These are phyloP conservation scores for Spizaetus ornatus DNA, from an alignment of 2,113 vertebrate species.

Conservation along the genomic window DNA sequence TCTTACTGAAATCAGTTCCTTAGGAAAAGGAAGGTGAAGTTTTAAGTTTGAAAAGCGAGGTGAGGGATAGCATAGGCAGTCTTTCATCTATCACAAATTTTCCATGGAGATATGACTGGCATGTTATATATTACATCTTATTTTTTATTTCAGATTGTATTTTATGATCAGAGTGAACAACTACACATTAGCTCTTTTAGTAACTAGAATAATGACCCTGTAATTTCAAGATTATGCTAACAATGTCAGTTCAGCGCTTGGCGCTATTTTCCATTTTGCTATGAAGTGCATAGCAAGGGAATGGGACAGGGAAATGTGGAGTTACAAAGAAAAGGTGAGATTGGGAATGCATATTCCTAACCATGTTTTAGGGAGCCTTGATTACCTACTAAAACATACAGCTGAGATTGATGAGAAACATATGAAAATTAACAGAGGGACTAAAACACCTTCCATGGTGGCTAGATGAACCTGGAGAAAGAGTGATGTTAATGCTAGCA, in stretches of 20 bases:
- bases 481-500: rapidly evolving
- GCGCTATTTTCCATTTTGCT: neutral
- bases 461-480: neutral
- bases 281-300: rapidly evolving
- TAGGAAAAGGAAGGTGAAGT: neutral
- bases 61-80: neutral
- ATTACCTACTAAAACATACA: neutral
- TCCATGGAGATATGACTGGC: neutral
- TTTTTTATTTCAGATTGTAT: neutral
- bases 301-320: neutral
- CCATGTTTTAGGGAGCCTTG: neutral
- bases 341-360: neutral
- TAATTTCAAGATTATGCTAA: rapidly evolving
- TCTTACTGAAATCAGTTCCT: neutral
- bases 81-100: neutral
- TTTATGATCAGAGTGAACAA: neutral
- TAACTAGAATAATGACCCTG: neutral
- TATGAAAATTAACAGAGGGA: neutral
- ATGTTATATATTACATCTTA: rapidly evolving
- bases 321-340: too few relatives aligned
- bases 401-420: neutral
- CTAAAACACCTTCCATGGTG: rapidly evolving
- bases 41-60: neutral
- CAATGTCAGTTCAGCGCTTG: rapidly evolving
- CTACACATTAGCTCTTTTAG: neutral